Base-by-base conservation (phyloP, 1,140 invertebrate genomes). In the Macrocentrus cingulum region DNA sequence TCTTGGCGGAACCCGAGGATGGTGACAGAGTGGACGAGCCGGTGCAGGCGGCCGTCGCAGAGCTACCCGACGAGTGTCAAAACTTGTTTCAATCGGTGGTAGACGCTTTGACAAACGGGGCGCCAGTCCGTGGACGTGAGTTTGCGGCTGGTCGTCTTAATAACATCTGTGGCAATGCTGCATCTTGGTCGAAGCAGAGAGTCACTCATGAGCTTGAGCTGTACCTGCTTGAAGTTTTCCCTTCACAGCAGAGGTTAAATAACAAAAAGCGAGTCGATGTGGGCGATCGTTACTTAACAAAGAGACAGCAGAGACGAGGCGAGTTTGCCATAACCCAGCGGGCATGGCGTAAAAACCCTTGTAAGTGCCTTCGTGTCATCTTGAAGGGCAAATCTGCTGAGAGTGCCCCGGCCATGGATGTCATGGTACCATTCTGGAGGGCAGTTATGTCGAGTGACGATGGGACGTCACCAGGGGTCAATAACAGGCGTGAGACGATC, bases 351-450 rank as follows among this genome's bases (percentile, higher is more conserved):
- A 48, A 41, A 3, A 20, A 54, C 20, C 19, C 8, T 0, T n/a
- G 13, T 1, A 37, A 19, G 0, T 59, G 58, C 7, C 1, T 41
- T 0, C 29, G 23, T 1, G 1, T 3, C 0, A 15, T 59, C 1
- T 8, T 54, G 1, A 49, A 29, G 3, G 20, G 13, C 7, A 48
- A 53, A 7, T 9, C 3, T 0, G 2, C n/a, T 0, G 13, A 2
- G 0, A 20, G 1, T 6, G 5, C 29, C 9, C 61, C 51, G 0
- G n/a, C 3, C 1, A 20, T 29, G 9, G 13, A 32, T 0, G 39
- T 42, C 0, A 60, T 63, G 49, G 19, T 36, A 2, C 34, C 36
- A 9, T 60, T 32, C n/a, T 63, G 58, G 61, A 19, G 4, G 2
- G 1, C 2, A 15, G 22, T 56, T 6, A 8, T 29, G 9, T 41